These are phyloP conservation scores for Tychaedon coryphoeus DNA, from an alignment of 2,113 vertebrate species.

Conservation along the genomic window DNA sequence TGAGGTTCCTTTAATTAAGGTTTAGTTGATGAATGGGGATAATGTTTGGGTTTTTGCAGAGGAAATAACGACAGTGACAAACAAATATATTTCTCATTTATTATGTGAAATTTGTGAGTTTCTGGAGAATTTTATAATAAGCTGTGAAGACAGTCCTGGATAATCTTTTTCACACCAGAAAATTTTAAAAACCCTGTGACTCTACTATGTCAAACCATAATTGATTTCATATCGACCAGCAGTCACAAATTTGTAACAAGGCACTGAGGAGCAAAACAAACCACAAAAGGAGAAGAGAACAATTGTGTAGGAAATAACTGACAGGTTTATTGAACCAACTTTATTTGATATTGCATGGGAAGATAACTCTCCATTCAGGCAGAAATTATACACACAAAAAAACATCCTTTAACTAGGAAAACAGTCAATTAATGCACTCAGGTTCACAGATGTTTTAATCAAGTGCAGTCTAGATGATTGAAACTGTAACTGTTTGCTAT, in stretches of 20 bases:
- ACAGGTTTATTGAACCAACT: not conserved
- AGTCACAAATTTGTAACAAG: not conserved
- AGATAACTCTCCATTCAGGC: not conserved
- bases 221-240: not conserved
- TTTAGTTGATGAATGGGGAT: not conserved
- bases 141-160: not conserved
- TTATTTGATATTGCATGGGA: not conserved
- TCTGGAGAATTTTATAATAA: not conserved
- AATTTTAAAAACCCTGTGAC: not conserved
- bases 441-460: not conserved
- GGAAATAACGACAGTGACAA: not conserved
- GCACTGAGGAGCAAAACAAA: not conserved
- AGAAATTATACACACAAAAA: not conserved
- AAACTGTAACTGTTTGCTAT: not conserved
- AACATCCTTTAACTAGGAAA: not conserved
- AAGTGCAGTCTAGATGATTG: not conserved
- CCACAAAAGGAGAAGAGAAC: not conserved
- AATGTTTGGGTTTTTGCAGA: not conserved
- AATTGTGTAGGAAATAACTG: not conserved
- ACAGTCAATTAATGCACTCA: not conserved
- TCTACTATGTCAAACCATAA: not conserved
- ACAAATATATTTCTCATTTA: not conserved
- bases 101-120: not conserved
- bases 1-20: not conserved
- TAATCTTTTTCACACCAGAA: not conserved